Base-by-base conservation (phyloP, 2,888 invertebrate species). In the Malthinus flaveolus region DNA sequence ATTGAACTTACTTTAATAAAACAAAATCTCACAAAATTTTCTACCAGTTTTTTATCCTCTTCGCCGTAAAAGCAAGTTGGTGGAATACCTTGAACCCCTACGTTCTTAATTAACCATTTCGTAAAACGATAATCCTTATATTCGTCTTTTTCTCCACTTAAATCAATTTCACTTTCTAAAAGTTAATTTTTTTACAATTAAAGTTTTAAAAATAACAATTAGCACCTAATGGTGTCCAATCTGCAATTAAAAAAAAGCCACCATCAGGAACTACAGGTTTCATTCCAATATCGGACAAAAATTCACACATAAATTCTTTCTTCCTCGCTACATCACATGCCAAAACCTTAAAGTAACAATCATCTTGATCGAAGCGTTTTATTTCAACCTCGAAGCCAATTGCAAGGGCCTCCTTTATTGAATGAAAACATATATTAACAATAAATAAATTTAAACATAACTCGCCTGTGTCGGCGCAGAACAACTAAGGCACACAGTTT, bases 241-340 rank as follows among this genome's bases (percentile, higher is more conserved):
- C 95, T 1, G 96, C 97, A 50, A 99, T 77, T 84, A 99, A 90
- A 75, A 99, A 99, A 79, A 97, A 99, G 0, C 98, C 98, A 1
- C 95, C 97, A 68, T 98, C 95, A 0, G 99, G 99, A 53, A 97
- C 81, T 0, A 92, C 93, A 0, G 97, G 95, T 35, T 85, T 86
- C 87, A 98, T 91, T 0, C 95, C 96, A 52, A 88, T 87, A 9
- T 93, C 89, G 3, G 71, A 75, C 13, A 95, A 80, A 60, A 91
- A 85, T 68, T 88, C 86, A 0, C 86, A 87, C 80, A 95, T 87
- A 69, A 81, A 88, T 76, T 96, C 91, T 32, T 95, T 80, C 76
- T 97, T 96, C 0, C 85, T 82, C 54, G 85, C 75, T 45, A 97
- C 79, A 71, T 94, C 91, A 5, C 80, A 79, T 0, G 93, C 84